A percentile compares a stretch with the other conserved stretches of the same genome.
Conservation (phyloP, 2,888 invertebrate genomes). For the Ormyrus pomaceus region DNA sequence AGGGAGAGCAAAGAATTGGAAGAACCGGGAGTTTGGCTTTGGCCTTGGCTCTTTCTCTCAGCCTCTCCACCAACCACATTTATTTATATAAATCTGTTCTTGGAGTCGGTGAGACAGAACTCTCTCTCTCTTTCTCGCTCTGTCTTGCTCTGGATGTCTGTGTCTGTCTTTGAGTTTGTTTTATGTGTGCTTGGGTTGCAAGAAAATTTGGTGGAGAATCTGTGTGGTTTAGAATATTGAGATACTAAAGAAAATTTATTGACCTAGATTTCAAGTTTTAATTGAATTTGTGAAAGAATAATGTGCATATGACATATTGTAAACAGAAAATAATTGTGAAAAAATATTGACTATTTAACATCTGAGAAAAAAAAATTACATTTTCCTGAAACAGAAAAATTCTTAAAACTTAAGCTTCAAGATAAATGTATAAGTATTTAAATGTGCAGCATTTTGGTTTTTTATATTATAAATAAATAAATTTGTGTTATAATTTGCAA, state of each 20-base stretch:
- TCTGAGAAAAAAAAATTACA: too few species aligned
- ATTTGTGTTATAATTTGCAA: too few species aligned
- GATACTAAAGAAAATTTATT: slow-evolving; percentile 18
- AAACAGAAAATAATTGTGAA: too few species aligned
- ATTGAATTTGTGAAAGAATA: not conserved
- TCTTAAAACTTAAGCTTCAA: too few species aligned
- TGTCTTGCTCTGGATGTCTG: not conserved
- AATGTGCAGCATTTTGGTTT: too few species aligned
- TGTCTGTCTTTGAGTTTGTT: slow-evolving; percentile 11
- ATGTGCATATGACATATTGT: too few species aligned
- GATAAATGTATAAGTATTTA: too few species aligned
- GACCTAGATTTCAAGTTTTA: not conserved
- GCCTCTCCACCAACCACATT: slow-evolving; percentile 44
- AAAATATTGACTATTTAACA: too few species aligned
- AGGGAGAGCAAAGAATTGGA: slow-evolving; percentile 37
- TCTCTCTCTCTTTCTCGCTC: slow-evolving; percentile 18
- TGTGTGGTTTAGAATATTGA: slow-evolving; percentile 15
- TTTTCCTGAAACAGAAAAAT: too few species aligned
- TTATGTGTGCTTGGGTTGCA: slow-evolving; percentile 12
- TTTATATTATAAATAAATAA: too few species aligned
- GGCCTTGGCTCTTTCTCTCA: slow-evolving; percentile 55
- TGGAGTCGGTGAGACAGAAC: slow-evolving; percentile 46
- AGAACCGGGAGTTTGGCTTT: slow-evolving; percentile 55
- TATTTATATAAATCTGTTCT: slow-evolving; percentile 57
- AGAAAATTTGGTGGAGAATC: slow-evolving; percentile 15